A percentile compares a stretch with the other conserved stretches of the same genome.
phyloP scores from a whole-genome alignment of 2,888 invertebrate species.

The Aromia moschata region DNA sequence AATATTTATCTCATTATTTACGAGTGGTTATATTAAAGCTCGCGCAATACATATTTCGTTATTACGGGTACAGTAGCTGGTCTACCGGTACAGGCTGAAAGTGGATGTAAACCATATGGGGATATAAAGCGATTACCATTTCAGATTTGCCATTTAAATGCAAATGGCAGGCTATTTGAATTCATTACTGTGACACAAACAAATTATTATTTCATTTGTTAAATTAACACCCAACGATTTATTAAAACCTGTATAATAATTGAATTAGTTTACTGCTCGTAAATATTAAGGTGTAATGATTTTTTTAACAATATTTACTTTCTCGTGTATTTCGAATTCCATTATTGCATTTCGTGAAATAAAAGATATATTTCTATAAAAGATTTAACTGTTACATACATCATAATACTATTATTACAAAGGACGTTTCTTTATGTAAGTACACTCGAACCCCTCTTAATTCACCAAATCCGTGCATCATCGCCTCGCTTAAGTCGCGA shows the following conservation, averaged over 20 bases:
- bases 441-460: no score
- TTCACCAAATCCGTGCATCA: no score
- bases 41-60: not conserved
- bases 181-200: slow-evolving; percentile 41
- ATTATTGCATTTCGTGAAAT: no score
- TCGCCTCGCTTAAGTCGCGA: no score
- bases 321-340: no score
- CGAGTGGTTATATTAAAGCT: slow-evolving; percentile 1
- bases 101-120: slow-evolving; percentile 42
- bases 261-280: no score
- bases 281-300: no score
- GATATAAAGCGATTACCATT: slow-evolving; percentile 41
- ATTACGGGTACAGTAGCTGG: not conserved
- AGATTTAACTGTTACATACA: no score
- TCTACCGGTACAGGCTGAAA: slow-evolving; percentile 9
- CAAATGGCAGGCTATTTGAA: slow-evolving; percentile 41
- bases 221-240: slow-evolving; percentile 43
- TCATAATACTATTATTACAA: no score
- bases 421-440: no score
- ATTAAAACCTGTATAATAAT: slow-evolving; percentile 30
- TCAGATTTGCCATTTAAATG: slow-evolving; percentile 39
- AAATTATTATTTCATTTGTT: slow-evolving; percentile 44
- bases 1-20: slow-evolving; percentile 10
- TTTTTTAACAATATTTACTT: no score
- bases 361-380: no score